phyloP scores from a whole-genome alignment of 2,888 invertebrate genomes.

The Acanthosepion esculentum region DNA sequence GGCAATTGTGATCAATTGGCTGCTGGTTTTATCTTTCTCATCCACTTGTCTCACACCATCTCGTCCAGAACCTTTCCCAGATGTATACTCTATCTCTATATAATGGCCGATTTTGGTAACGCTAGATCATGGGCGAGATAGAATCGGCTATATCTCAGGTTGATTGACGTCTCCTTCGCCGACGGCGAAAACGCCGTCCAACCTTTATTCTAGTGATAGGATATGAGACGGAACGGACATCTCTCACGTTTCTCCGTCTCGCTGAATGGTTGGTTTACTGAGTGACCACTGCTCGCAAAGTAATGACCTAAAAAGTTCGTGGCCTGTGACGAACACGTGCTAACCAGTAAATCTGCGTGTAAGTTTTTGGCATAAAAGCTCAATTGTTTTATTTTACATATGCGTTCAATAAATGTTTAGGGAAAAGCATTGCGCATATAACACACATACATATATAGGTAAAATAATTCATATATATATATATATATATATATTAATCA shows the following conservation, averaged over 20 bases:
- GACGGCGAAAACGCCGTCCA: not conserved
- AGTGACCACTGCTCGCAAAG: not conserved
- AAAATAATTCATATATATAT: too few species aligned
- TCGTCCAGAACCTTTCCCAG: not conserved
- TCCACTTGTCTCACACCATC: not conserved
- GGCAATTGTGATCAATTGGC: too few species aligned
- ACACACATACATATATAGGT: not conserved
- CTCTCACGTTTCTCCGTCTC: not conserved
- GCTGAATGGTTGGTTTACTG: not conserved
- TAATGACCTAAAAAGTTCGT: too few species aligned
- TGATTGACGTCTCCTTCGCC: too few species aligned
- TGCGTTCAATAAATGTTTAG: too few species aligned
- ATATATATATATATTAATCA: too few species aligned
- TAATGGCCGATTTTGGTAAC: not conserved
- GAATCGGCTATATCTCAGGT: not conserved
- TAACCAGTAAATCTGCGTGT: too few species aligned
- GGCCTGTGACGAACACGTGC: too few species aligned
- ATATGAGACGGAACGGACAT: constrained; percentile 6
- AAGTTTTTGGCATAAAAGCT: too few species aligned
- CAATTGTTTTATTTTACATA: too few species aligned
- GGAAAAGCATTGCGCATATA: too few species aligned
- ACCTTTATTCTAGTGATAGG: not conserved
- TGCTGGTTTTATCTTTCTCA: not conserved
- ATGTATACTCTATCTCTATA: not conserved
- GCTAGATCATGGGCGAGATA: not conserved